Base-by-base conservation (phyloP, 2,797 vertebrate genomes). In the Leuciscus waleckii region DNA sequence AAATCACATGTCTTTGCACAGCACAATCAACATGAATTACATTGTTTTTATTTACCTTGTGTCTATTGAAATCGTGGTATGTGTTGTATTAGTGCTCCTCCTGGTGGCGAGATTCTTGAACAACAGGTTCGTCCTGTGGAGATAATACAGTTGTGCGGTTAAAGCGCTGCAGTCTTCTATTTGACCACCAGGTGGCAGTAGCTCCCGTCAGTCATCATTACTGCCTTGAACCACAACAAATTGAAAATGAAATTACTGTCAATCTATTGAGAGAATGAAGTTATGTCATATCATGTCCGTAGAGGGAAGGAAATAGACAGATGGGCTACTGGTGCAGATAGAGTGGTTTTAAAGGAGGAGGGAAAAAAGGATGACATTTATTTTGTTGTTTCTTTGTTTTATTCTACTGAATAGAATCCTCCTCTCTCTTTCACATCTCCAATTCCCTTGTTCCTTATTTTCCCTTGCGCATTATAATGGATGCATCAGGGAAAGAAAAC, bases 211-310 rank as follows among this genome's bases (percentile, higher is more conserved):
- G 26, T 79, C 76, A 37, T 79, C 51, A 41, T 84, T 68, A 70
- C 75, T 32, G n/a, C 75, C 37, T 70, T 13, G 26, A 84, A 61
- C 67, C 63, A 61, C 75, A 69, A 37, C 76, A 79, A 84, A 84
- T 69, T 43, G 76, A 71, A 61, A 79, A 73, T 39, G 37, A 84
- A 84, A 54, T 85, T 79, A 73, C 76, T 79, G 76, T 79, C 65
- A 71, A 43, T 46, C 76, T 79, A 46, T 71, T 35, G 83, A 79
- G 74, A 77, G 76, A 79, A 85, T 85, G 39, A 79, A 84, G n/a
- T 70, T 61, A 71, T 79, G 54, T 73, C 54, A 85, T 49, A 46
- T 85, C 32, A 76, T n/a, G 63, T 67, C 82, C n/a, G 19, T 3
- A 61, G 65, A 85, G 54, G 49, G 13, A 85, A 69, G 68, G n/a